Conservation (phyloP, 2,113 vertebrate genomes). For the Hyla sarda region DNA sequence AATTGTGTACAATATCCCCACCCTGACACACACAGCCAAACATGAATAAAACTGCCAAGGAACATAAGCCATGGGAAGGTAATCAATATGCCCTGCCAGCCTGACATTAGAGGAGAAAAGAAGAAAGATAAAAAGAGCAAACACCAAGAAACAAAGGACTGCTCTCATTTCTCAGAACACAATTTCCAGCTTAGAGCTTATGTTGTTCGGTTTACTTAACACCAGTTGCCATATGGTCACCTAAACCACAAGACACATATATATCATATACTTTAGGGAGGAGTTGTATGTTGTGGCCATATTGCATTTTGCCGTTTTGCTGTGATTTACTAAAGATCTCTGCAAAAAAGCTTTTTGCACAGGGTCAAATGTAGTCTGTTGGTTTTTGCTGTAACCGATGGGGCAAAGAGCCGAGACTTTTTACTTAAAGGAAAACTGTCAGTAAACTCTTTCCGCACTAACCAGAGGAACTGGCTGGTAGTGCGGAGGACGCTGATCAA, state of each 20-base stretch:
- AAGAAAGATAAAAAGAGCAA: conserved; percentile 47
- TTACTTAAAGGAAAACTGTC: no score
- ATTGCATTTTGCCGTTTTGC: neutral
- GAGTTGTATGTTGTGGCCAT: no score
- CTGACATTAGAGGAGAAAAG: conserved; percentile 47
- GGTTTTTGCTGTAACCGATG: no score
- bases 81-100: conserved; percentile 37
- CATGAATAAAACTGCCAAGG: conserved; percentile 43
- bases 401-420: no score
- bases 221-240: neutral
- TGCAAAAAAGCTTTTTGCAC: no score
- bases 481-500: no score
- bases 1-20: neutral
- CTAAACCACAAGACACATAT: neutral
- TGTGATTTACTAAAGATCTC: neutral
- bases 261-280: neutral
- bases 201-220: conserved; percentile 53
- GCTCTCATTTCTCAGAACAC: conserved; percentile 21
- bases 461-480: no score
- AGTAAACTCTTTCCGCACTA: no score
- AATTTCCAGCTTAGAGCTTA: conserved; percentile 17
- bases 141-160: conserved; percentile 37
- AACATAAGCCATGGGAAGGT: conserved; percentile 39
- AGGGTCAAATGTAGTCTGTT: no score
- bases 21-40: conserved; percentile 34